These are phyloP conservation scores for Monochamus alternatus DNA, from an alignment of 2,888 invertebrate species.

Conservation along the genomic window DNA sequence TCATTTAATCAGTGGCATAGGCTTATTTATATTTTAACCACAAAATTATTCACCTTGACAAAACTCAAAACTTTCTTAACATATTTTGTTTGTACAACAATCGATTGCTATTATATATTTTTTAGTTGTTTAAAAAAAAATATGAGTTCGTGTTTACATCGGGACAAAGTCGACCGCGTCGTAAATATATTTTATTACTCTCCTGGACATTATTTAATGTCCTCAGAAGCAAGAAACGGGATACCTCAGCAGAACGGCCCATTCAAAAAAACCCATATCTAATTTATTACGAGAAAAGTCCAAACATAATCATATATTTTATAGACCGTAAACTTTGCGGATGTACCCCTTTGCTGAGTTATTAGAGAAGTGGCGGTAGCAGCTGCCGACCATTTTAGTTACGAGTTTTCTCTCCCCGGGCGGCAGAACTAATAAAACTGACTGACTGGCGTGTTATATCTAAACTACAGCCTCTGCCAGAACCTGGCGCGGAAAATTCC, in stretches of 20 bases:
- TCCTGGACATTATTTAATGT: not conserved
- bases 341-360: slow-evolving; percentile 34
- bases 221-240: not conserved
- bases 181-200: slow-evolving; percentile 1
- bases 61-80: too few relatives aligned
- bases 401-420: slow-evolving; percentile 37
- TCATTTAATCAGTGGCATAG: too few relatives aligned
- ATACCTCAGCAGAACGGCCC: not conserved
- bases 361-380: slow-evolving; percentile 37
- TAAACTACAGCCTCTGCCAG: slow-evolving; percentile 29
- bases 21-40: too few relatives aligned
- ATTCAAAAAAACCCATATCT: slow-evolving; percentile 15
- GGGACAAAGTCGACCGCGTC: not conserved
- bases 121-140: too few relatives aligned
- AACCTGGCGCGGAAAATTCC: not conserved
- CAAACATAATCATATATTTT: slow-evolving; percentile 40
- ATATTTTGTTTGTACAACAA: too few relatives aligned
- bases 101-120: too few relatives aligned
- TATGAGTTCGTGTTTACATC: too few relatives aligned
- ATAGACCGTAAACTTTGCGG: slow-evolving; percentile 42
- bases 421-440: slow-evolving; percentile 43
- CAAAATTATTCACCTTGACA: too few relatives aligned
- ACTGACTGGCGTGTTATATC: slow-evolving; percentile 33
- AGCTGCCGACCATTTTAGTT: slow-evolving; percentile 42
- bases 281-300: slow-evolving; percentile 33